Evolutionary conservation across 1,140 invertebrate species (phyloP).

Genomic region (Ostrea denselamellosa): DNA sequence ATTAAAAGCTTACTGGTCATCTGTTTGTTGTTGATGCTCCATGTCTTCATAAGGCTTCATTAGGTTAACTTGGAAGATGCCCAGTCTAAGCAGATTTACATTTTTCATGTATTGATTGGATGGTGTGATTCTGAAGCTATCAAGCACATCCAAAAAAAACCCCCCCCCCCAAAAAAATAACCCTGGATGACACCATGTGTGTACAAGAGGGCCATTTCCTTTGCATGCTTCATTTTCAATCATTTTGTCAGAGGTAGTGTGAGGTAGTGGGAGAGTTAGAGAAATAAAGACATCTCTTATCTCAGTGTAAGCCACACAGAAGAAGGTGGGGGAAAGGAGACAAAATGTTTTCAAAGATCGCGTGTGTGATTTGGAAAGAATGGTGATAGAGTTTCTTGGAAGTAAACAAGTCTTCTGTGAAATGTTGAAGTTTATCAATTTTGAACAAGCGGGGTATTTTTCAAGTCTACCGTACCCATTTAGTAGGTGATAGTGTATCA

Average conservation of each 20-base stretch:
- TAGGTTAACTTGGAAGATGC: neutral
- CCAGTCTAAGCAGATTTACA: neutral
- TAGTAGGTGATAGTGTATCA: no score
- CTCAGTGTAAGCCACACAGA: neutral
- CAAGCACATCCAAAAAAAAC: neutral
- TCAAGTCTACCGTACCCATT: no score
- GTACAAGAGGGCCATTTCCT: neutral
- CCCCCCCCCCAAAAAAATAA: neutral
- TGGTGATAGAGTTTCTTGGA: no score
- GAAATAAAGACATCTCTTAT: neutral
- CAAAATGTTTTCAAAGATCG: no score
- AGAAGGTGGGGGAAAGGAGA: neutral
- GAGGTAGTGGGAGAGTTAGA: neutral
- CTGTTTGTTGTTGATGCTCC: neutral
- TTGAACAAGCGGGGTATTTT: no score
- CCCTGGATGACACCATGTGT: neutral
- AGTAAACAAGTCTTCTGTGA: no score
- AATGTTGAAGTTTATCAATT: no score
- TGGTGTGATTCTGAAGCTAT: neutral
- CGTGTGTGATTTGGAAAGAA: no score
- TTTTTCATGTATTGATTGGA: conserved; percentile 11
- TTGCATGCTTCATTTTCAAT: conserved; percentile 11
- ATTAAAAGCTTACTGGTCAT: neutral
- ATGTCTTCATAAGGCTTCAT: neutral
- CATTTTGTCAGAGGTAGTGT: neutral